phyloP scores from a whole-genome alignment of 2,888 invertebrate genomes.

The Leistus spinibarbis region DNA sequence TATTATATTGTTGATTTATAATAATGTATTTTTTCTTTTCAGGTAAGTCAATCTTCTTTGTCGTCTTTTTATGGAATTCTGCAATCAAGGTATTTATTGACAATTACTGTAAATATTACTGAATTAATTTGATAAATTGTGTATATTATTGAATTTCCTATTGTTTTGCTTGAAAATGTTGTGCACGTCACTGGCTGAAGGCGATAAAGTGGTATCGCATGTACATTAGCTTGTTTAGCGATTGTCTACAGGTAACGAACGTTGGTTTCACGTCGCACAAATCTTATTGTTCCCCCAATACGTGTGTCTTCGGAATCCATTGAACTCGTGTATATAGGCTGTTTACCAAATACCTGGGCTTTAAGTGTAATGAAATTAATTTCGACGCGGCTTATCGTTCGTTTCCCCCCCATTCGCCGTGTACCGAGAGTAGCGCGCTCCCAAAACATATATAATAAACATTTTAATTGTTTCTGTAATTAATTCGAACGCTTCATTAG shows the following conservation, averaged over 20 bases:
- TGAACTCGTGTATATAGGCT: slow-evolving; percentile 21
- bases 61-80: too few species aligned
- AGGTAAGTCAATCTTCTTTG: too few species aligned
- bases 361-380: slow-evolving; percentile 23
- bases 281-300: slow-evolving; percentile 5
- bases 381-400: slow-evolving; percentile 18
- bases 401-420: not conserved
- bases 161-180: not conserved
- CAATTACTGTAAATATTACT: too few species aligned
- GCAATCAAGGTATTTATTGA: too few species aligned
- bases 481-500: slow-evolving; percentile 20
- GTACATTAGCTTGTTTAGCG: not conserved
- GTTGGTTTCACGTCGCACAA: slow-evolving; percentile 13
- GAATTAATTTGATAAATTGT: too few species aligned
- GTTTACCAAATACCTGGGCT: slow-evolving; percentile 12
- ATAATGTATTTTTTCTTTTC: too few species aligned
- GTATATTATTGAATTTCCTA: too few species aligned
- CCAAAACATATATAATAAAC: slow-evolving; percentile 14
- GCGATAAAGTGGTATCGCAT: not conserved
- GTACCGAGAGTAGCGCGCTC: slow-evolving; percentile 5
- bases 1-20: too few species aligned
- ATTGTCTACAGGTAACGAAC: not conserved
- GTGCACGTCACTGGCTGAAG: not conserved
- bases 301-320: slow-evolving; percentile 14
- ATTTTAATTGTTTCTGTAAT: slow-evolving; percentile 25